Evolutionary conservation across 2,113 vertebrate species (phyloP).

Genomic region (Oreochromis niloticus): DNA sequence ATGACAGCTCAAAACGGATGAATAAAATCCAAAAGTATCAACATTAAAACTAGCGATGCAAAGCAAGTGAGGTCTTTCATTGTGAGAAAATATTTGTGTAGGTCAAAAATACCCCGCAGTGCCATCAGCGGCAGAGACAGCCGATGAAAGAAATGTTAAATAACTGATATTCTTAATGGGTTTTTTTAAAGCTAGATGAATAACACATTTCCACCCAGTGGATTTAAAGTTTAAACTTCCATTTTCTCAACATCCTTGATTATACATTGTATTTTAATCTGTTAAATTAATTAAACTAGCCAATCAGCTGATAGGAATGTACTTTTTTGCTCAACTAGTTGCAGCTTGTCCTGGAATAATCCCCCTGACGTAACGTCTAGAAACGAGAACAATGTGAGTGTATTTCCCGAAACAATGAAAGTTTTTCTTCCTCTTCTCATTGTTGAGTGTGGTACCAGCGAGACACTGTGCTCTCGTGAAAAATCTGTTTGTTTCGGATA

Average conservation of each 20-base stretch:
- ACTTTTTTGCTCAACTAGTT: neutral
- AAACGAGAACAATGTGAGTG: neutral
- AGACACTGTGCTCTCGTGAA: neutral
- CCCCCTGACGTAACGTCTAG: slow-evolving; percentile 8
- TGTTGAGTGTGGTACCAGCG: neutral
- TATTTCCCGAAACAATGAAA: neutral
- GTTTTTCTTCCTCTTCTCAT: neutral
- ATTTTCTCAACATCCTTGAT: neutral
- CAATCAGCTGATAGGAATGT: neutral
- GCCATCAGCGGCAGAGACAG: neutral
- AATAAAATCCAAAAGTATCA: slow-evolving; percentile 16
- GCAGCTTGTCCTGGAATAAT: neutral
- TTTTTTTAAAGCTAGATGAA: neutral
- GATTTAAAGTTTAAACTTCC: neutral
- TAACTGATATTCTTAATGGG: neutral
- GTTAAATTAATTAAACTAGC: neutral
- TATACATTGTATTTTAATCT: neutral
- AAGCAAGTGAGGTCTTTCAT: neutral
- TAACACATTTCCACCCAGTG: neutral
- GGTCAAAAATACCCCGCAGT: neutral
- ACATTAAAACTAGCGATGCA: slow-evolving; percentile 9
- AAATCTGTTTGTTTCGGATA: neutral
- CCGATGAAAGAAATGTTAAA: neutral
- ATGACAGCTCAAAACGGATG: neutral
- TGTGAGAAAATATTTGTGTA: neutral